Evolutionary conservation across 2,888 invertebrate genomes (phyloP).

Genomic region (Drosophila maculinotata): DNA sequence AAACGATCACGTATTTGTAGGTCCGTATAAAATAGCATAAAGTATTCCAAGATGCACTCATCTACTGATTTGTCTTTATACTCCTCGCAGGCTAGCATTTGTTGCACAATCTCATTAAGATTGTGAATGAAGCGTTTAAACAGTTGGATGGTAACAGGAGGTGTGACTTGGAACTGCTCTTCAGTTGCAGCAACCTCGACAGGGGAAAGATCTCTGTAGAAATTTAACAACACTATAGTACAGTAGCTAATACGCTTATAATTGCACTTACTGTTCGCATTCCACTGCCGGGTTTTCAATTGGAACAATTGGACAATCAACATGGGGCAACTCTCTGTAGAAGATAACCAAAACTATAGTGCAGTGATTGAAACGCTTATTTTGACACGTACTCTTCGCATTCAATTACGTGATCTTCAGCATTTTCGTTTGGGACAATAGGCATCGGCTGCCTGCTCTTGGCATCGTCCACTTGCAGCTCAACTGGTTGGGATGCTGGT

Average conservation of each 20-base stretch:
- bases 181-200: not conserved
- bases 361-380: not conserved
- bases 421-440: not conserved
- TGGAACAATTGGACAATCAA: too few relatives aligned
- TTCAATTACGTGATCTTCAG: not conserved
- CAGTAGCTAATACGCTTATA: too few relatives aligned
- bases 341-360: not conserved
- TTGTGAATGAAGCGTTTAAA: constrained; percentile 45
- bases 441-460: not conserved
- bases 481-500: not conserved
- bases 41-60: constrained; percentile 37
- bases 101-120: constrained; percentile 23
- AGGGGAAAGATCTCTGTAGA: not conserved
- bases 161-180: not conserved
- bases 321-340: not conserved
- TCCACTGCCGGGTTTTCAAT: too few relatives aligned
- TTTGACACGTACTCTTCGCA: constrained; percentile 12
- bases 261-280: too few relatives aligned
- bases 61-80: constrained; percentile 25
- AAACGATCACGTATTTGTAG: constrained; percentile 46
- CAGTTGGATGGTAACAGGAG: constrained; percentile 27
- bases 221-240: too few relatives aligned
- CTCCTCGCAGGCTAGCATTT: constrained; percentile 43
- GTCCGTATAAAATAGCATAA: constrained; percentile 37
- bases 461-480: not conserved